These are phyloP conservation scores for Prostheceraeus crozeri DNA, from an alignment of 2,888 invertebrate genomes.

Conservation along the genomic window DNA sequence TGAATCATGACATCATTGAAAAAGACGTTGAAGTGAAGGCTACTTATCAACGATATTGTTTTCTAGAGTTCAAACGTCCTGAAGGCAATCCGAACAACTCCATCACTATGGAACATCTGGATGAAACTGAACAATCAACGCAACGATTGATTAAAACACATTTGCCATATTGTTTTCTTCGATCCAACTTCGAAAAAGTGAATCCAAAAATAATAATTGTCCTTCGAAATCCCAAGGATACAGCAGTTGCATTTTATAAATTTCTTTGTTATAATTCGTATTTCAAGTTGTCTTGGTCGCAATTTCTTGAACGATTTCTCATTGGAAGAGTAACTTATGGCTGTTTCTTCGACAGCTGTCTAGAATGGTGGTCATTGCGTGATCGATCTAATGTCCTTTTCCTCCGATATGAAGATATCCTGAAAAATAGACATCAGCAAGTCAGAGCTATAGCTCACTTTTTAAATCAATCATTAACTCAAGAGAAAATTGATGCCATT, in stretches of 20 bases:
- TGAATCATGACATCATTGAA: not conserved
- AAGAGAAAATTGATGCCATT: constrained; percentile 2
- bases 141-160: constrained; percentile 23
- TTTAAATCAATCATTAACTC: not conserved
- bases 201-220: constrained; percentile 32
- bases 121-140: not conserved
- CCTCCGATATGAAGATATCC: constrained; percentile 20
- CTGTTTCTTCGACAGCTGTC: constrained; percentile 21
- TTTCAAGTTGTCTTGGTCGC: not conserved
- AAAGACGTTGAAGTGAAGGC: not conserved
- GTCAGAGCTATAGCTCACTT: constrained; percentile 15
- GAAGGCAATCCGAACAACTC: too few relatives aligned
- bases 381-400: not conserved
- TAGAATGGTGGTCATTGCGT: constrained; percentile 12
- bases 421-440: not conserved
- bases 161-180: constrained; percentile 18
- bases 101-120: not conserved
- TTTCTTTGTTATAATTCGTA: not conserved
- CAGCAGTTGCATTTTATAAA: not conserved
- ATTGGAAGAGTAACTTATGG: constrained; percentile 13
- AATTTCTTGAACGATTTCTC: constrained; percentile 26
- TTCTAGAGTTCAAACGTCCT: constrained; percentile 16
- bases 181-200: not conserved
- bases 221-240: constrained; percentile 29
- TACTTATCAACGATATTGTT: not conserved